Evolutionary conservation across 2,888 invertebrate genomes (phyloP), one percentile per base, ranked within the genome.

Genomic region (Stenchaetothrips biformis): DNA sequence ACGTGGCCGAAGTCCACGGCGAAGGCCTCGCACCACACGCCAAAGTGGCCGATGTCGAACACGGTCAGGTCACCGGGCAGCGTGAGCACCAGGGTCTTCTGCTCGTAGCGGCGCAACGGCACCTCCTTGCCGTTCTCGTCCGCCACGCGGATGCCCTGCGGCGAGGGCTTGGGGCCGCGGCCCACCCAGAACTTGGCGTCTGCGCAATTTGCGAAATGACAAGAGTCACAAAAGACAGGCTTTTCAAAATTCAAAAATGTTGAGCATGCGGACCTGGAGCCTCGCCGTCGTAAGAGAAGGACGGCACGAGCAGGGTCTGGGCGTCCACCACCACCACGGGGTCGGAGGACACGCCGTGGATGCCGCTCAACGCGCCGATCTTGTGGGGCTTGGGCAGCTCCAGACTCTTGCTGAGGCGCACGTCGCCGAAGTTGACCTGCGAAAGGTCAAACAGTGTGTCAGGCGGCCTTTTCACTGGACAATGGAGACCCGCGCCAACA

Each of bases 101-200:
- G 90, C 87, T 94, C 93, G 87, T 97, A 96, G 83, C 91, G 91
- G 48, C 94, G 89, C 81, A 97, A 88, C 1, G 96, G 95, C 49
- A 88, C 86, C 85, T 92, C 92, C 85, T 94, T 94, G 83, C 97
- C 97, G 86, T 96, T 96, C 88, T 97, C 97, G 87, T 97, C 96
- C 0, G 96, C 94, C 74, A 97, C 93, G 80, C 95, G 90, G 82
- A 94, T 91, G 62, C 96, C 97, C 84, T 94, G 93, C 1, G 95
- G 92, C 0, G 94, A 91, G 0, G 96, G 95, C 85, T 92, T 91
- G 48, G 91, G 88, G 1, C 96, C 96, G 79, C 92, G 89, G 0
- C 97, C 97, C 82, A 95, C 95, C 95, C 96, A 96, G 88, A 97
- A 97, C 88, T 96, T 96, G 0, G 96, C 96, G 87, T 97, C 96